Percentiles rank a stretch among this genome's conserved stretches.
phyloP scores from a whole-genome alignment of 2,888 invertebrate species.

The Scaptomyza reducta region DNA sequence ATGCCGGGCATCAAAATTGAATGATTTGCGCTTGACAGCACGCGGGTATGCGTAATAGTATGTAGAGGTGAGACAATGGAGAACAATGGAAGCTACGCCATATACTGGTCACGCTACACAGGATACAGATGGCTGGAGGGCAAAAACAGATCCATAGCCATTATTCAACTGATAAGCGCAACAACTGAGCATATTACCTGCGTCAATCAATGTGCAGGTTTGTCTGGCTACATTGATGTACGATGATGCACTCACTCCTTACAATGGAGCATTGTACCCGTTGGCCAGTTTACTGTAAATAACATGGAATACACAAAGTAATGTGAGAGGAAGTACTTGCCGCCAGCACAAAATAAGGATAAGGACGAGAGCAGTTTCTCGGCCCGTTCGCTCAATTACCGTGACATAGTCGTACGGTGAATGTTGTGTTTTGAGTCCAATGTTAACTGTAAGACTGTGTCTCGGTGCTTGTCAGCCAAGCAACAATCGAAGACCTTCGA shows the following conservation, averaged over 20 bases:
- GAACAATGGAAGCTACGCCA: constrained; percentile 17
- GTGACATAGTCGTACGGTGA: constrained; percentile 85
- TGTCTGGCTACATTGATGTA: constrained; percentile 23
- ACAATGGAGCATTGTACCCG: background rate
- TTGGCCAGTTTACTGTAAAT: background rate
- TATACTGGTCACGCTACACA: constrained; percentile 12
- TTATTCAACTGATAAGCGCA: constrained; percentile 67
- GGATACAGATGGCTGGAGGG: constrained; percentile 48
- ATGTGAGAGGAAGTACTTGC: constrained; percentile 54
- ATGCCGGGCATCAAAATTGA: constrained; percentile 50
- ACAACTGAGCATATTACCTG: constrained; percentile 62
- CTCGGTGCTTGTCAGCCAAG: constrained; percentile 81
- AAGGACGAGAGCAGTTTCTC: constrained; percentile 23
- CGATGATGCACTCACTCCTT: constrained; percentile 25
- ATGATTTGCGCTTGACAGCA: constrained; percentile 55
- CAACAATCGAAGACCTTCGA: constrained; percentile 47
- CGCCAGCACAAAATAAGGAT: constrained; percentile 4
- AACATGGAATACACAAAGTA: constrained; percentile 17
- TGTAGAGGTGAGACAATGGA: background rate
- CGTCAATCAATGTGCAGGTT: constrained; percentile 51
- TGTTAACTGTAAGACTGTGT: constrained; percentile 86
- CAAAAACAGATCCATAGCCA: constrained; percentile 41
- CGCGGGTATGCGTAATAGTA: constrained; percentile 1
- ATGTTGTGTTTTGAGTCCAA: constrained; percentile 84
- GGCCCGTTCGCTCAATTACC: constrained; percentile 78